These are phyloP conservation scores for Hedychridium roseum DNA, from an alignment of 2,888 invertebrate species.

Conservation along the genomic window DNA sequence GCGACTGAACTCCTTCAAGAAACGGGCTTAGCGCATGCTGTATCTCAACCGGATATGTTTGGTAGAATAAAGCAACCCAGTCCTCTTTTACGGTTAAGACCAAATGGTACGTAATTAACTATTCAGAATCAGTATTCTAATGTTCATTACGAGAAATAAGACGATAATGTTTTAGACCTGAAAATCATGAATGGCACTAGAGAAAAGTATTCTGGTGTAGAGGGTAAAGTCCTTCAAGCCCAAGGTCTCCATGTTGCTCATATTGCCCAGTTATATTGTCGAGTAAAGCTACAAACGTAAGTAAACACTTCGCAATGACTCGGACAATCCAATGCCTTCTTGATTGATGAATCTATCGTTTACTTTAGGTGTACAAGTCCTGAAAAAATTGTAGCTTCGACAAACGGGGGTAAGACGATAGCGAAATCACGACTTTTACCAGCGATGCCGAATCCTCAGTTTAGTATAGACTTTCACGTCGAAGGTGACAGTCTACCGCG, in stretches of 20 bases:
- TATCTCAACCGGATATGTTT: constrained; percentile 63
- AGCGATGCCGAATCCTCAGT: constrained; percentile 61
- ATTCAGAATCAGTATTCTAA: neutral
- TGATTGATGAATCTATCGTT: constrained; percentile 5
- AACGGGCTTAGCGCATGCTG: constrained; percentile 59
- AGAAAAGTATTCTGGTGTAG: constrained; percentile 58
- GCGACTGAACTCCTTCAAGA: constrained; percentile 62
- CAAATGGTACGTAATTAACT: constrained; percentile 44
- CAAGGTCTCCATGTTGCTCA: constrained; percentile 61
- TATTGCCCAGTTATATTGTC: constrained; percentile 60
- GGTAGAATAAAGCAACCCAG: constrained; percentile 52
- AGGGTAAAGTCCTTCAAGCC: constrained; percentile 60
- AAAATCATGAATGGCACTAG: constrained; percentile 52
- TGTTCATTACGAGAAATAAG: constrained; percentile 5
- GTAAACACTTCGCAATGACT: constrained; percentile 4
- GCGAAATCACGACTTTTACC: constrained; percentile 64
- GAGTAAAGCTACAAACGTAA: constrained; percentile 58
- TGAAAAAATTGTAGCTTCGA: constrained; percentile 45
- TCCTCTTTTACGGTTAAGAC: constrained; percentile 49
- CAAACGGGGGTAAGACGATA: constrained; percentile 58
- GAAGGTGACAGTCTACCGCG: constrained; percentile 61
- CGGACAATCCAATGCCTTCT: neutral
- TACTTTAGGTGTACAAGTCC: constrained; percentile 49
- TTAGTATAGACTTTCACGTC: constrained; percentile 64
- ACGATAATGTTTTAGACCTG: constrained; percentile 44